Conservation (phyloP, 2,113 vertebrate species). For the Ploceus nigricollis region DNA sequence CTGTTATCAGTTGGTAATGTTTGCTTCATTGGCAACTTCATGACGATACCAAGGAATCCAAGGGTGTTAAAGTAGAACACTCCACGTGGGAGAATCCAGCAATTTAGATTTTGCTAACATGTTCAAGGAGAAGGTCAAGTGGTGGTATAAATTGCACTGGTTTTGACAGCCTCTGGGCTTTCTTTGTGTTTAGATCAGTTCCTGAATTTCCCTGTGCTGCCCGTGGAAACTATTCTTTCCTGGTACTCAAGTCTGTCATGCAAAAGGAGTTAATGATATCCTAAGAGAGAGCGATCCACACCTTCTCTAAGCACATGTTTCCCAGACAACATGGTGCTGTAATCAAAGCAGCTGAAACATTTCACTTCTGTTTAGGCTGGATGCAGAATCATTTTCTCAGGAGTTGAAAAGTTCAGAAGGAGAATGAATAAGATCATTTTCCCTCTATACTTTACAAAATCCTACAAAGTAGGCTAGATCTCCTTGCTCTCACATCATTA, state of each 20-base stretch:
- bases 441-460: neutral
- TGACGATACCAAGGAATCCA: neutral
- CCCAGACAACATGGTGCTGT: neutral
- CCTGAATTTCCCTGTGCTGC: conserved; percentile 1
- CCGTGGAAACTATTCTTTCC: neutral
- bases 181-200: neutral
- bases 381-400: neutral
- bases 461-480: neutral
- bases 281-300: neutral
- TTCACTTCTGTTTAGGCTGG: neutral
- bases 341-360: neutral
- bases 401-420: neutral
- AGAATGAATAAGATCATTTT: conserved; percentile 22
- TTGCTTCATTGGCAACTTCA: neutral
- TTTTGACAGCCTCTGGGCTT: neutral
- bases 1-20: neutral
- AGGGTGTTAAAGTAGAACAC: neutral
- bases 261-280: neutral
- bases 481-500: neutral
- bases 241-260: neutral
- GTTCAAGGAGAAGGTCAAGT: neutral
- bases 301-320: neutral
- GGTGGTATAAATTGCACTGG: neutral
- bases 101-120: neutral
- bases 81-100: neutral